phyloP scores from a whole-genome alignment of 1,140 invertebrate genomes.

The Cataglyphis hispanica region DNA sequence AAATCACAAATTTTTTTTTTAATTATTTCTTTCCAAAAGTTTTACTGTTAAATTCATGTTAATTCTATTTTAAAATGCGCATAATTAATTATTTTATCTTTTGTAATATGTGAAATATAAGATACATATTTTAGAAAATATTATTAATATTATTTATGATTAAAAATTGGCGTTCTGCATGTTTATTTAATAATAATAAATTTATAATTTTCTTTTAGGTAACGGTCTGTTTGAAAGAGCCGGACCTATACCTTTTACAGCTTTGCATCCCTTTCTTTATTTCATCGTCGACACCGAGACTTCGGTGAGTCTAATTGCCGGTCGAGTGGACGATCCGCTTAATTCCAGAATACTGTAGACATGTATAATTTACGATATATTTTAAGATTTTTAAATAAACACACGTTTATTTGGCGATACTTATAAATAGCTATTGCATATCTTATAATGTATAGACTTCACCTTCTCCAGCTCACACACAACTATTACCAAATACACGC shows the following conservation, averaged over 20 bases:
- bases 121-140: not conserved
- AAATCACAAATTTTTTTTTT: not conserved
- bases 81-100: not conserved
- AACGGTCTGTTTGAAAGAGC: slow-evolving; percentile 78
- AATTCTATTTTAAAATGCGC: not conserved
- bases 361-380: slow-evolving; percentile 14
- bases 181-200: not conserved
- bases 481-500: slow-evolving; percentile 67
- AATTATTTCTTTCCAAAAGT: not conserved
- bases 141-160: slow-evolving; percentile 4
- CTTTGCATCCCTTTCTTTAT: slow-evolving; percentile 92
- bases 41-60: not conserved
- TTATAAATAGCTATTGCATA: slow-evolving; percentile 81
- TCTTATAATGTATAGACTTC: slow-evolving; percentile 73
- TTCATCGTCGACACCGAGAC: slow-evolving; percentile 93
- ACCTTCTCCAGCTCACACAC: slow-evolving; percentile 57
- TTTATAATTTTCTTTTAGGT: slow-evolving; percentile 64
- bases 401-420: slow-evolving; percentile 80
- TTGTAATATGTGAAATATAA: slow-evolving; percentile 4
- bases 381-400: slow-evolving; percentile 71
- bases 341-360: slow-evolving; percentile 90
- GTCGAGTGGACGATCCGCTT: slow-evolving; percentile 93
- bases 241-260: slow-evolving; percentile 90
- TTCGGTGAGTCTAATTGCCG: slow-evolving; percentile 92
- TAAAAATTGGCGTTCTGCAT: not conserved